These are phyloP conservation scores for Pardalotus punctatus DNA, from an alignment of 2,113 vertebrate genomes.

Conservation along the genomic window DNA sequence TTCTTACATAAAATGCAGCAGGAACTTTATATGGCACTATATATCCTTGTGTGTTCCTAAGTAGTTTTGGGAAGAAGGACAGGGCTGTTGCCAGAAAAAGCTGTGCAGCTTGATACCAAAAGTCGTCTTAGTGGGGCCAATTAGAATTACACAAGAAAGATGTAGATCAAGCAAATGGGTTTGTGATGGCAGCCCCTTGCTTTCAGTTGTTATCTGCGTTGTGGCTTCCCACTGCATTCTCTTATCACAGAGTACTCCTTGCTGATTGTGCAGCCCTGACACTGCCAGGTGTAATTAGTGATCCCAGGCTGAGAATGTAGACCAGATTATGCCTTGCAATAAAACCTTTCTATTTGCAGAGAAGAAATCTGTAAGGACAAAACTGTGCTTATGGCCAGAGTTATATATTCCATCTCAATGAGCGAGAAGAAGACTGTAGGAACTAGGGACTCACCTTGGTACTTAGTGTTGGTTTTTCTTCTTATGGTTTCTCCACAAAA, in stretches of 20 bases:
- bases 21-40: not conserved
- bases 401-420: not conserved
- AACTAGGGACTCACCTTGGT: not conserved
- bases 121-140: rapidly evolving
- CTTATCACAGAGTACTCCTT: not conserved
- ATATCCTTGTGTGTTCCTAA: not conserved
- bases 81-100: not conserved
- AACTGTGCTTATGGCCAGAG: not conserved
- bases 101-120: not conserved
- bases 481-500: not conserved
- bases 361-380: not conserved
- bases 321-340: not conserved
- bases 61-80: not conserved
- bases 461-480: not conserved
- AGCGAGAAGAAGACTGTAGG: not conserved
- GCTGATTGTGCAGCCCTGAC: not conserved
- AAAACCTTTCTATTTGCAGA: not conserved
- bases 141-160: not conserved
- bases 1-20: not conserved
- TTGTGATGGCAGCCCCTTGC: not conserved
- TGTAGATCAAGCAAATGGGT: not conserved
- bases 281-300: not conserved
- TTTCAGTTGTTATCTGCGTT: not conserved
- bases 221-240: not conserved
- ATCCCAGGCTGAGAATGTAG: not conserved